Percentiles rank a stretch among this genome's conserved stretches.
Conservation (phyloP, 2,888 invertebrate species). For the Nyleta sp. region DNA sequence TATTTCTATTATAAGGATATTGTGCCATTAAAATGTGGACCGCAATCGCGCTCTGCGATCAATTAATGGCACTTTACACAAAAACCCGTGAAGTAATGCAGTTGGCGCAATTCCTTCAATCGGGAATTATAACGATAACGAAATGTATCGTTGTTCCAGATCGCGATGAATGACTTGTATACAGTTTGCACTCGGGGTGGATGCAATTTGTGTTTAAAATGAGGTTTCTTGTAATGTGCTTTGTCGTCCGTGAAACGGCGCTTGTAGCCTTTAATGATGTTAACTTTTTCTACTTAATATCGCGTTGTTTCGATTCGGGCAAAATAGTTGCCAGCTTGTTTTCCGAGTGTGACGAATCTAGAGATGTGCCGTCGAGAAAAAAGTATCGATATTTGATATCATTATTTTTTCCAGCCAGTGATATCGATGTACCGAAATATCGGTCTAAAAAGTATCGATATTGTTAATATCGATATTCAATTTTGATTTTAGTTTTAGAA, state of each 20-base stretch:
- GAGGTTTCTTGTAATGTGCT: conserved; percentile 10
- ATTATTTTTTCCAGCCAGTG: too few species aligned
- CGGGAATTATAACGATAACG: conserved; percentile 18
- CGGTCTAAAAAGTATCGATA: too few species aligned
- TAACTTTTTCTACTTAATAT: too few species aligned
- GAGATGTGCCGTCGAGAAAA: too few species aligned
- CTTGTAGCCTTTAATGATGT: not conserved
- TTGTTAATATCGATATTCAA: too few species aligned
- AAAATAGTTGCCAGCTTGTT: too few species aligned
- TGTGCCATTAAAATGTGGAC: conserved; percentile 7
- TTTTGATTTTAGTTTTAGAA: too few species aligned
- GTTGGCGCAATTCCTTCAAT: conserved; percentile 18
- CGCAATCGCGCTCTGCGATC: conserved; percentile 8
- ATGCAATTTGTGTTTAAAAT: conserved; percentile 5
- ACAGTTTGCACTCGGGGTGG: not conserved
- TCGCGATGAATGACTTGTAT: conserved; percentile 6
- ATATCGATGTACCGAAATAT: too few species aligned
- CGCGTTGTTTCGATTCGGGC: too few species aligned
- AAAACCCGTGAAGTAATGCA: not conserved
- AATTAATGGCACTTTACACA: conserved; percentile 3
- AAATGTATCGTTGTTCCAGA: conserved; percentile 31
- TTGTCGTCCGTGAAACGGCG: not conserved
- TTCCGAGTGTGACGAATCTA: too few species aligned
- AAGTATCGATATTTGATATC: too few species aligned
- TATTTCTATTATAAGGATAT: conserved; percentile 16